Evolutionary conservation across 1,140 invertebrate species (phyloP).

Genomic region (Meloidogyne exigua): DNA sequence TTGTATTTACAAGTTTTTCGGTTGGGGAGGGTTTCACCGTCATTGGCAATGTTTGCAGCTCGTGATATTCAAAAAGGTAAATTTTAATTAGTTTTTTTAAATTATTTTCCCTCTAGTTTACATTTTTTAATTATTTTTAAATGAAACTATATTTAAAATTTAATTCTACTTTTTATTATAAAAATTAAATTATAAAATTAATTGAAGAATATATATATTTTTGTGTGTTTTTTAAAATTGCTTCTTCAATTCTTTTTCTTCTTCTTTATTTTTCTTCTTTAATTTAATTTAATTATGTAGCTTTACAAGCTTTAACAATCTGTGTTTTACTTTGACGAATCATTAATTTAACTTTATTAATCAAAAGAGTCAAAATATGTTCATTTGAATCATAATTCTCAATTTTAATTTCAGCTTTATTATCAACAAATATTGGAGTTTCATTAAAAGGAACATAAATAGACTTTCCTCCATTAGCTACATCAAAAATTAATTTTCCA

Average conservation of each 20-base stretch:
- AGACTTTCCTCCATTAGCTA: neutral
- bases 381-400: neutral
- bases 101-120: conserved; percentile 15
- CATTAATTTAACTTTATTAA: neutral
- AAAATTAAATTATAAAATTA: too few species aligned
- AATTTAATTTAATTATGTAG: too few species aligned
- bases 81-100: neutral
- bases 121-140: too few species aligned
- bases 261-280: too few species aligned
- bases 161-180: too few species aligned
- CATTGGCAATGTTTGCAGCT: conserved; percentile 38
- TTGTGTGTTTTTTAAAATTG: too few species aligned
- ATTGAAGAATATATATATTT: too few species aligned
- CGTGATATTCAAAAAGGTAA: conserved; percentile 39
- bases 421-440: neutral
- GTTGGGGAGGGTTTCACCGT: conserved; percentile 26
- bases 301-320: too few species aligned
- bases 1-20: conserved; percentile 37
- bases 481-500: neutral
- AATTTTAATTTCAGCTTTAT: neutral
- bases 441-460: neutral
- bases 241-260: too few species aligned
- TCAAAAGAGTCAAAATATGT: too few species aligned
- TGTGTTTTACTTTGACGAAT: too few species aligned
- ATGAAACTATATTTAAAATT: too few species aligned